A percentile compares a stretch with the other conserved stretches of the same genome.
These are phyloP conservation scores for Cotesia glomerata DNA, from an alignment of 1,140 invertebrate genomes.

Conservation along the genomic window DNA sequence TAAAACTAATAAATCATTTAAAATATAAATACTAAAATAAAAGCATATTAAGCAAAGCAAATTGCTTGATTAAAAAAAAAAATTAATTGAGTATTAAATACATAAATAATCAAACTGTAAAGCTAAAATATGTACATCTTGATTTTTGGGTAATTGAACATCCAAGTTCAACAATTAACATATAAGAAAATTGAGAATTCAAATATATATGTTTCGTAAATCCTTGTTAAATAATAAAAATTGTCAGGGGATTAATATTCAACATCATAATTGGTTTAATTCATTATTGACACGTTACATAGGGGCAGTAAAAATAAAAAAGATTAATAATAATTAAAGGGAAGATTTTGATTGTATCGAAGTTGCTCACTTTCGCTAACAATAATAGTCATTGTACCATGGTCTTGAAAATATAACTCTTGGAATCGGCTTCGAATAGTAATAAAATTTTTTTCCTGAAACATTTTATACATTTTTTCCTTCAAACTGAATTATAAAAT, in stretches of 20 bases:
- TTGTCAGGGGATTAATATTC: background rate
- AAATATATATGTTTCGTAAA: too few species aligned
- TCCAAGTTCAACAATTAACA: too few species aligned
- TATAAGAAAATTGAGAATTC: too few species aligned
- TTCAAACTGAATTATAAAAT: background rate
- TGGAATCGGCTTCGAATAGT: constrained; percentile 64
- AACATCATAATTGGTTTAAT: background rate
- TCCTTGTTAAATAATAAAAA: too few species aligned
- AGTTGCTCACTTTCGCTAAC: constrained; percentile 49
- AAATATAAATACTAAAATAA: too few species aligned
- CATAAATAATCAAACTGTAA: background rate
- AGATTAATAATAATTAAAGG: background rate
- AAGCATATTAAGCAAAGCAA: too few species aligned
- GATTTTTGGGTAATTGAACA: too few species aligned
- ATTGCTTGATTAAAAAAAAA: background rate
- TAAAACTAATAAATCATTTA: too few species aligned
- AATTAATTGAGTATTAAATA: background rate
- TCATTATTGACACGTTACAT: constrained; percentile 4
- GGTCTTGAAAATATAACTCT: constrained; percentile 61
- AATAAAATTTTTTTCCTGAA: constrained; percentile 52
- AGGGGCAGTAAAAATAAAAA: background rate
- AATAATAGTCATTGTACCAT: constrained; percentile 57
- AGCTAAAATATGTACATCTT: too few species aligned
- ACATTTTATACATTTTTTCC: constrained; percentile 12
- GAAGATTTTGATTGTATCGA: constrained; percentile 18